phyloP scores from a whole-genome alignment of 2,888 invertebrate genomes.

The Habroteleia sp. region DNA sequence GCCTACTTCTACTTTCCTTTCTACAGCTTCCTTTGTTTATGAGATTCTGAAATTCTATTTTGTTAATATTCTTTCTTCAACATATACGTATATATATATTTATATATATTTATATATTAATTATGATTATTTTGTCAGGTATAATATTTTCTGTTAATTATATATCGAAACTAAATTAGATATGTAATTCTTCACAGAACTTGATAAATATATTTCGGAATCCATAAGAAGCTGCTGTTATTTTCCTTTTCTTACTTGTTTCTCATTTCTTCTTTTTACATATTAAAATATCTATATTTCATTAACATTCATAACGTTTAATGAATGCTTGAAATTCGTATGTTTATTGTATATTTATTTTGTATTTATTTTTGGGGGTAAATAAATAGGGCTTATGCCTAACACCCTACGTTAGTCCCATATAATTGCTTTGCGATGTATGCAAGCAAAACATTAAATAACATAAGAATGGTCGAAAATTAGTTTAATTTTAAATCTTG shows the following conservation, averaged over 20 bases:
- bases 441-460: conserved; percentile 25
- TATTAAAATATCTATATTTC: too few species aligned
- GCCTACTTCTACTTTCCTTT: conserved; percentile 71
- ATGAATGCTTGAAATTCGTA: conserved; percentile 24
- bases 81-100: background rate
- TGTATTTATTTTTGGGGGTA: conserved; percentile 27
- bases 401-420: conserved; percentile 42
- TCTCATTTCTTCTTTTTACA: conserved; percentile 11
- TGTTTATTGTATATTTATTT: conserved; percentile 28
- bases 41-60: conserved; percentile 25
- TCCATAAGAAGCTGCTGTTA: conserved; percentile 1
- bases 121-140: too few species aligned
- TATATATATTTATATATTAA: too few species aligned
- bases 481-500: conserved; percentile 29
- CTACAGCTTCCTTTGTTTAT: conserved; percentile 16
- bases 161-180: too few species aligned
- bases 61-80: background rate
- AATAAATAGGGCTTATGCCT: conserved; percentile 45
- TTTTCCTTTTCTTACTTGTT: conserved; percentile 47
- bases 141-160: too few species aligned
- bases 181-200: too few species aligned
- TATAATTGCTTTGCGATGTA: conserved; percentile 47
- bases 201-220: conserved; percentile 13
- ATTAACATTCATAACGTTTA: conserved; percentile 11
- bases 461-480: conserved; percentile 26